Base-by-base conservation (phyloP, 2,888 invertebrate species). In the Stenurella melanura region DNA sequence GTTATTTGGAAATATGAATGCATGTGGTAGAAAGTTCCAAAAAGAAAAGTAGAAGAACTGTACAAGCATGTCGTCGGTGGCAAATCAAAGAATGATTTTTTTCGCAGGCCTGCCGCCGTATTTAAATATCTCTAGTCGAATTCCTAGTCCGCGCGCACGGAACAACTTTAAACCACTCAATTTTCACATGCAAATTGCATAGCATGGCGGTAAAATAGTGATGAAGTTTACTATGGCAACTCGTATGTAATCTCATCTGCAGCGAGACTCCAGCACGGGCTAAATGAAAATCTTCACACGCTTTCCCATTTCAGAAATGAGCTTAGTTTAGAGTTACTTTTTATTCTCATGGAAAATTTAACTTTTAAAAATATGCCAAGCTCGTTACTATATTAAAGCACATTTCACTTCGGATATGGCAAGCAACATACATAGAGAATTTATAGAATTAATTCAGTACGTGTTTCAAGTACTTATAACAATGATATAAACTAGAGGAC, bases 151-250 rank as follows among this genome's bases (percentile, higher is more conserved):
- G n/a, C n/a, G 50, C 50, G 15, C 50, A 50, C 15, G n/a, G n/a
- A 50, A 50, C n/a, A 50, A 50, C 50, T 50, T 50, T 50, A 50
- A 82, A 83, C 81, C 80, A 80, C 83, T 84, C 84, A 84, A 84
- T 85, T 85, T 84, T 81, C 84, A 80, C 82, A 84, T 84, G 84
- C 82, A 85, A 85, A 85, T 85, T 83, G 79, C 79, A 78, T 78
- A 81, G 82, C 80, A 78, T 74, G 79, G 71, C 69, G 76, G 74
- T 84, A 81, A 84, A 85, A 83, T 83, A 80, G 81, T 82, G 81
- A 82, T 81, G 82, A 83, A 82, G 81, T 83, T 78, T 78, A 78
- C 30, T 76, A 42, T 58, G 69, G 72, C 58, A 72, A 66, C 76
- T 78, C 82, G 76, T 81, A 79, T 81, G 81, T 80, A 81, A 81